These are phyloP conservation scores for Podotricha telesiphe DNA, from an alignment of 2,888 invertebrate species.

Conservation along the genomic window DNA sequence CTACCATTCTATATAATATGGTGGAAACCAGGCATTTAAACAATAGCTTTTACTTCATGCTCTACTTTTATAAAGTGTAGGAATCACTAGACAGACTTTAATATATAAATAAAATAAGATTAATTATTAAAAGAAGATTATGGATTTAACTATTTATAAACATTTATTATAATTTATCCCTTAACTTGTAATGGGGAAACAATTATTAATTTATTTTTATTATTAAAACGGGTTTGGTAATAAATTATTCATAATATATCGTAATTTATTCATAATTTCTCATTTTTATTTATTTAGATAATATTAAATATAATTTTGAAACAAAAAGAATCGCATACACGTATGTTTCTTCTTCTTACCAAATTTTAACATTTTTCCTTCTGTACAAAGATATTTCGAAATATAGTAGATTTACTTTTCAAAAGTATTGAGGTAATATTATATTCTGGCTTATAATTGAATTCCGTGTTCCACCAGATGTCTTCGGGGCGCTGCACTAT, in stretches of 20 bases:
- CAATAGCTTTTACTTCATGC: not conserved
- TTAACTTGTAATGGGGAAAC: not conserved
- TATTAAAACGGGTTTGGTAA: too few relatives aligned
- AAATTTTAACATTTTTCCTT: not conserved
- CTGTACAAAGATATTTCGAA: not conserved
- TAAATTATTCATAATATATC: too few relatives aligned
- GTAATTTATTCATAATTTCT: too few relatives aligned
- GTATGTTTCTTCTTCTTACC: too few relatives aligned
- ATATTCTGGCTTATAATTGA: constrained; percentile 42
- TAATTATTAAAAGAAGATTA: too few relatives aligned
- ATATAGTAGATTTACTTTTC: constrained; percentile 34
- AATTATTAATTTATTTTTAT: too few relatives aligned
- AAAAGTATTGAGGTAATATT: constrained; percentile 40
- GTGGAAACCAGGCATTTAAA: not conserved
- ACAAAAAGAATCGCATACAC: too few relatives aligned
- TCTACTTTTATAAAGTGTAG: not conserved
- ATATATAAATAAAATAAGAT: not conserved
- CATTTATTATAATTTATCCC: not conserved
- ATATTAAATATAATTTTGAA: too few relatives aligned
- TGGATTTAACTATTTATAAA: not conserved
- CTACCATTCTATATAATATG: not conserved
- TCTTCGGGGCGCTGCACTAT: constrained; percentile 55
- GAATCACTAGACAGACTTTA: not conserved
- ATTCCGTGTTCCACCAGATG: constrained; percentile 47
- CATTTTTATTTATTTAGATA: too few relatives aligned